A percentile compares a stretch with the other conserved stretches of the same genome.
phyloP scores from a whole-genome alignment of 1,140 invertebrate species.

The Stegodyphus mimosarum region DNA sequence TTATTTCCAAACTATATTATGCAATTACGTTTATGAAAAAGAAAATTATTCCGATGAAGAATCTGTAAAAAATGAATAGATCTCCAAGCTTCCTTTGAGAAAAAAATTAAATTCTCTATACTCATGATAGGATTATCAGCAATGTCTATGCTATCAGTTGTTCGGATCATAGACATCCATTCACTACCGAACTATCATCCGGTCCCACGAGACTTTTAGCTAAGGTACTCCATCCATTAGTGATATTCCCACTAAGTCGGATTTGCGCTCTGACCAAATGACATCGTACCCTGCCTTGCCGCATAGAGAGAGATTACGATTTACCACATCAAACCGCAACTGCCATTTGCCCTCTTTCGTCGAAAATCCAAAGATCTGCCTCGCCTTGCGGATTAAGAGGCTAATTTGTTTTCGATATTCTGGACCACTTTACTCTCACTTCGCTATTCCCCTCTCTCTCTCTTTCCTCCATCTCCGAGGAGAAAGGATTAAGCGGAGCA shows the following conservation, averaged over 20 bases:
- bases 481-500: not conserved
- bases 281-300: not conserved
- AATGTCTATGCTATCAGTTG: too few relatives aligned
- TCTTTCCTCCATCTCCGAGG: too few relatives aligned
- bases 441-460: too few relatives aligned
- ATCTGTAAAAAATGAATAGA: not conserved
- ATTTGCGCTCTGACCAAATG: conserved; percentile 39
- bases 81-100: not conserved
- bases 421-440: too few relatives aligned
- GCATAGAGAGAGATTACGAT: conserved; percentile 27
- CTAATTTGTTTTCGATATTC: conserved; percentile 36
- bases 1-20: too few relatives aligned
- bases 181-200: conserved; percentile 7
- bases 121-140: too few relatives aligned
- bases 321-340: not conserved
- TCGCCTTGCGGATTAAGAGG: conserved; percentile 39
- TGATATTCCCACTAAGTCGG: conserved; percentile 10
- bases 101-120: not conserved
- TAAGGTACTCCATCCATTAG: conserved; percentile 7
- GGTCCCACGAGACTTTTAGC: conserved; percentile 3
- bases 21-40: not conserved
- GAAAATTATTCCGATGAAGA: not conserved
- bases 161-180: not conserved
- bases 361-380: conserved; percentile 20
- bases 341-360: not conserved